Conservation (phyloP, 1,140 invertebrate species). For the Melanaphis sacchari region DNA sequence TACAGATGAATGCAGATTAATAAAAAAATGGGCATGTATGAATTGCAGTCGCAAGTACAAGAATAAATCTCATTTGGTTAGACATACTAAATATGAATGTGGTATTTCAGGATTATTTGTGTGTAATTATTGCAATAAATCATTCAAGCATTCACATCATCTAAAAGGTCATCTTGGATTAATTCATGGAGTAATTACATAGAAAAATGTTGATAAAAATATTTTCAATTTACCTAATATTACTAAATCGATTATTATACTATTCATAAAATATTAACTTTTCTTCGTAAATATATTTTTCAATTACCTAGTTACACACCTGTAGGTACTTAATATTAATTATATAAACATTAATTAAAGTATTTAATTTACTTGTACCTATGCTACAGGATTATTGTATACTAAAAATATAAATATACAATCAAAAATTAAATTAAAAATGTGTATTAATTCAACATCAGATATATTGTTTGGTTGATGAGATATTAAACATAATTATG, state of each 20-base stretch:
- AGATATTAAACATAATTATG: not conserved
- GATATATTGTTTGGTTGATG: not conserved
- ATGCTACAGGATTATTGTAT: not conserved
- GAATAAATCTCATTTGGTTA: slow-evolving; percentile 60
- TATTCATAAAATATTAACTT: not conserved
- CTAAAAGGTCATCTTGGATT: slow-evolving; percentile 40
- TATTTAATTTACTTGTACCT: not conserved
- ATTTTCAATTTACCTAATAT: not conserved
- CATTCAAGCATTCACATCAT: slow-evolving; percentile 44
- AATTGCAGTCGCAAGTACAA: slow-evolving; percentile 59
- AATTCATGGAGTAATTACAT: slow-evolving; percentile 39
- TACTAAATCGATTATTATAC: not conserved
- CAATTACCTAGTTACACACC: not conserved
- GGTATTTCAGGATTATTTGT: slow-evolving; percentile 63
- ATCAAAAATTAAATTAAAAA: not conserved
- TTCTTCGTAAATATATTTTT: not conserved
- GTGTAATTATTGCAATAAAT: slow-evolving; percentile 63
- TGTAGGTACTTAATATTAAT: not conserved
- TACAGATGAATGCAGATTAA: not conserved
- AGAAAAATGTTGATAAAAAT: not conserved
- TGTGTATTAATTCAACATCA: not conserved
- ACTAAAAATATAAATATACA: not conserved
- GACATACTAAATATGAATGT: slow-evolving; percentile 66
- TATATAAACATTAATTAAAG: not conserved
- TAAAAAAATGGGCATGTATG: slow-evolving; percentile 31